Evolutionary conservation across 1,140 invertebrate genomes (phyloP), one percentile per base, ranked within the genome.

Genomic region (Penaeus indicus): DNA sequence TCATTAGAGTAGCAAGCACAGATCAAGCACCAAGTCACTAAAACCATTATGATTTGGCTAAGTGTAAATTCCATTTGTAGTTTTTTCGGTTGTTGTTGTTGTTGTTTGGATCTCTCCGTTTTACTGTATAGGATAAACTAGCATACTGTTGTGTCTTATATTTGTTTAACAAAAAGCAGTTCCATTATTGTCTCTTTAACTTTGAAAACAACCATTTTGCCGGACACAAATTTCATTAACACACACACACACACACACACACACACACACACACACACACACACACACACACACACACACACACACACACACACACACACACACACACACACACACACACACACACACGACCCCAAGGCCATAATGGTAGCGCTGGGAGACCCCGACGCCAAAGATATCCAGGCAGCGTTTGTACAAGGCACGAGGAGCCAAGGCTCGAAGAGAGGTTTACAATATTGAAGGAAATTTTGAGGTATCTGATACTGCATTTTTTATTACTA

Each of bases 401-500:
- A 72, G 67, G 67, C 54, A 54, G 54, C 16, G 11, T 54, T 54
- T 54, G 54, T 54, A 13, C 54, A 54, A 54, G 54, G 10, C 54
- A 54, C 10, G 54, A 54, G 11, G 54, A 54, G 54, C 16, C 5
- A 54, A 13, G 54, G 1, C 8, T 13, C 54, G 54, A 54, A 54
- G 47, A 5, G 47, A 54, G 54, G 54, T 54, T 54, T 54, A 54
- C 54, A 16, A 54, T 54, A 16, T 13, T 54, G 54, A 1, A 54
- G 16, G 47, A 32, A 62, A 75, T 77, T 19, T 47, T 54, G 62
- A 63, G 72, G 27, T 75, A 38, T 27, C 69, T 21, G n/a, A 81
- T 78, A n/a, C 60, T 38, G 38, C 42, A 67, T 88, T 88, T 88
- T 78, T 75, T 88, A 84, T 84, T 84, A n/a, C 69, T 27, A 64